phyloP scores from a whole-genome alignment of 2,113 vertebrate species.

The Dipodomys spectabilis region DNA sequence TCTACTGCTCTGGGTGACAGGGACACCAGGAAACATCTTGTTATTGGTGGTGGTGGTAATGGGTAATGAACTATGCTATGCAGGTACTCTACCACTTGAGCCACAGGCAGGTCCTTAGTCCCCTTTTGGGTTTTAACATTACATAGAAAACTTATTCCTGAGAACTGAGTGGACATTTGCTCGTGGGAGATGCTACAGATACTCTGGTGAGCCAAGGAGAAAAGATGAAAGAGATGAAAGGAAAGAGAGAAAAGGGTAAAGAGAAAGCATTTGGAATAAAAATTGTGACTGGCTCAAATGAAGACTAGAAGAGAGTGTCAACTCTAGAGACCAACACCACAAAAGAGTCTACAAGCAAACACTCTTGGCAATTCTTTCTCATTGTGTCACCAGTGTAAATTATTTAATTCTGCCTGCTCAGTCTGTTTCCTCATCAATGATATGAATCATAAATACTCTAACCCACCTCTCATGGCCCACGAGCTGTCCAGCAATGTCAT shows the following conservation, averaged over 20 bases:
- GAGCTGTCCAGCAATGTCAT: neutral
- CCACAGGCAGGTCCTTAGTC: too few relatives aligned
- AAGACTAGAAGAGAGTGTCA: neutral
- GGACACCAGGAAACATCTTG: neutral
- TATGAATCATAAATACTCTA: too few relatives aligned
- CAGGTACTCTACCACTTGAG: too few relatives aligned
- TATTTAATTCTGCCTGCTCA: neutral
- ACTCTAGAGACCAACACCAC: neutral
- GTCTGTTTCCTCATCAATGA: neutral
- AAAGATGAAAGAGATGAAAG: neutral
- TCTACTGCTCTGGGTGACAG: neutral
- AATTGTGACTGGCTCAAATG: neutral
- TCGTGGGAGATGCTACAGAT: conserved; percentile 14
- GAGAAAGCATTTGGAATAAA: neutral
- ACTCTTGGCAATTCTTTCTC: neutral
- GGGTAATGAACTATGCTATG: too few relatives aligned
- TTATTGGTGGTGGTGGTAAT: too few relatives aligned
- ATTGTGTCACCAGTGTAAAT: rapidly evolving
- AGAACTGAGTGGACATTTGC: neutral
- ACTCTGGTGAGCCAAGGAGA: neutral
- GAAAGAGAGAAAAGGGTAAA: neutral
- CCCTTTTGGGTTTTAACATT: neutral
- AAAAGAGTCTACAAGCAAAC: neutral
- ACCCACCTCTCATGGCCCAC: neutral
- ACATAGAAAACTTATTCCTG: neutral